Evolutionary conservation across 2,888 invertebrate species (phyloP).

Genomic region (Ichneumoninae sp.): DNA sequence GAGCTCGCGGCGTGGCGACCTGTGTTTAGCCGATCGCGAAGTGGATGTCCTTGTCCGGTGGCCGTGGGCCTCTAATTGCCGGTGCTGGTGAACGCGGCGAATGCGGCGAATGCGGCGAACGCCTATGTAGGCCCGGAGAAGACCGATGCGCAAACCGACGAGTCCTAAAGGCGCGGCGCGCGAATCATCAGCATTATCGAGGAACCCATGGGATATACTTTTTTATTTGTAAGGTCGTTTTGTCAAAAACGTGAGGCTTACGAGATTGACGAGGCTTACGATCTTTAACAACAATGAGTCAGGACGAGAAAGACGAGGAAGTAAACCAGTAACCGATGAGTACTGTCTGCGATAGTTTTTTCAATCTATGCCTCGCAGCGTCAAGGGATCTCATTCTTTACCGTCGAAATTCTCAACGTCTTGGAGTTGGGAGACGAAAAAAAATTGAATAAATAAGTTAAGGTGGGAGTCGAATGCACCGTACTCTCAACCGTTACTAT

Average conservation of each 20-base stretch:
- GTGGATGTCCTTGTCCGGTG: slow-evolving; percentile 82
- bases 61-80: slow-evolving; percentile 81
- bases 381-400: slow-evolving; percentile 66
- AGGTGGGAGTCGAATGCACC: slow-evolving; percentile 36
- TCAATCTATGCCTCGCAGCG: slow-evolving; percentile 80
- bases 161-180: slow-evolving; percentile 38
- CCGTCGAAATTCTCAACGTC: slow-evolving; percentile 43
- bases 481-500: slow-evolving; percentile 57
- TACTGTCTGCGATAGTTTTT: slow-evolving; percentile 61
- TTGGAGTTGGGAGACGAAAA: not conserved
- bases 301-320: too few species aligned
- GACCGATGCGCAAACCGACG: slow-evolving; percentile 48
- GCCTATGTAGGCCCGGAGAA: not conserved
- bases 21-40: slow-evolving; percentile 81
- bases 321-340: too few species aligned
- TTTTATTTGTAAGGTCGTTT: slow-evolving; percentile 56
- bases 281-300: slow-evolving; percentile 74
- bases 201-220: slow-evolving; percentile 7
- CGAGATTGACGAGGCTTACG: slow-evolving; percentile 72
- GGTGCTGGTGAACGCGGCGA: slow-evolving; percentile 74
- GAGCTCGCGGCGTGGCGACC: slow-evolving; percentile 75
- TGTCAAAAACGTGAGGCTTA: slow-evolving; percentile 71
- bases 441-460: slow-evolving; percentile 15
- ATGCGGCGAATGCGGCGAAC: slow-evolving; percentile 53
- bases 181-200: slow-evolving; percentile 44